Percentiles rank a stretch among this genome's conserved stretches.
These are phyloP conservation scores for Daubentonia madagascariensis DNA, from an alignment of 2,113 vertebrate species.

Conservation along the genomic window DNA sequence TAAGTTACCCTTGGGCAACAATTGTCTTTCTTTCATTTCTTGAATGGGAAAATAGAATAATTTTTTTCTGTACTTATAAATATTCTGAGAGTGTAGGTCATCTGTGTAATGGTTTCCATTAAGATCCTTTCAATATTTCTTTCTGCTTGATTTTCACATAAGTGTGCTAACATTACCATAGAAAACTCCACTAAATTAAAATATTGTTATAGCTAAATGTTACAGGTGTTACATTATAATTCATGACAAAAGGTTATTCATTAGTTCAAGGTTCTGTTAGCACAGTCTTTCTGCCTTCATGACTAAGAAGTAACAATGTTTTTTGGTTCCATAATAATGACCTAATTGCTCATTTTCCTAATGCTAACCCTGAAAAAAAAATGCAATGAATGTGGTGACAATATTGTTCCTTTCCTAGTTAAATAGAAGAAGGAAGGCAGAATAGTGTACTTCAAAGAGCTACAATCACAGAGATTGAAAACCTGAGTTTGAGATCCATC, in stretches of 20 bases:
- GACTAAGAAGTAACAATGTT: background rate
- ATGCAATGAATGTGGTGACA: background rate
- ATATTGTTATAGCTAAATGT: conserved; percentile 54
- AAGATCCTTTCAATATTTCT: conserved; percentile 45
- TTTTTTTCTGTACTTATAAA: conserved; percentile 29
- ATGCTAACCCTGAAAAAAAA: background rate
- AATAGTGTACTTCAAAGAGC: background rate
- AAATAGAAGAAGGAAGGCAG: background rate
- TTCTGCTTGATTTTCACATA: conserved; percentile 46
- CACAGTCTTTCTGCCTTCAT: conserved; percentile 35
- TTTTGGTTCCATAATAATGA: background rate
- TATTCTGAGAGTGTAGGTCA: conserved; percentile 32
- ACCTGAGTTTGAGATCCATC: background rate
- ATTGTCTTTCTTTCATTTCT: background rate
- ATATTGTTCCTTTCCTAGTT: background rate
- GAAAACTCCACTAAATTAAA: conserved; percentile 58
- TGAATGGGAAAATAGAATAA: background rate
- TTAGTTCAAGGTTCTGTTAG: conserved; percentile 38
- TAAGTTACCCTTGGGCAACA: background rate
- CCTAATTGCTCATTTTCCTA: conserved; percentile 31
- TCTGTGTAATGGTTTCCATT: conserved; percentile 29
- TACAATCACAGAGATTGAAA: background rate
- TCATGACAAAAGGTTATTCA: conserved; percentile 46
- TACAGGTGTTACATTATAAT: conserved; percentile 54
- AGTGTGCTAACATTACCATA: conserved; percentile 2